Evolutionary conservation across 2,888 invertebrate species (phyloP), one percentile per base, ranked within the genome.

Genomic region (Deilephila elpenor): DNA sequence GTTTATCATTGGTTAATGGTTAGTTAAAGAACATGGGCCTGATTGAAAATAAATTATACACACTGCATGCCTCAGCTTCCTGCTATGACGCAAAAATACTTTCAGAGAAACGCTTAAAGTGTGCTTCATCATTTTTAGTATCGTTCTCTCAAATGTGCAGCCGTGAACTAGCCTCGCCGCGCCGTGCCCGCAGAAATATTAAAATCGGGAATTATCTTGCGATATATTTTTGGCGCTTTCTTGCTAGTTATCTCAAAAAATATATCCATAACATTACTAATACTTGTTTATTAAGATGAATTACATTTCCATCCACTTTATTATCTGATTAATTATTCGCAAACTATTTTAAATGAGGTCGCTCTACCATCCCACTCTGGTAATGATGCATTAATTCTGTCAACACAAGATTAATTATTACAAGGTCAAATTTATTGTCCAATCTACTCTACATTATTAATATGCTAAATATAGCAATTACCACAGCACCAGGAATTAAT

Each of bases 381-480:
- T 71, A 75, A 76, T 77, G 79, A 79, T 79, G 77, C 78, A 78
- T 74, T 77, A 77, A 67, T 80, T 77, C 74, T 82, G 87, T 88
- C 89, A 87, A 85, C 88, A 84, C 86, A 78, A 81, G 71, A 85
- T 82, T 88, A 89, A 86, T 85, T 82, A 86, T 85, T 82, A 77
- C 88, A 87, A 89, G 88, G 88, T 71, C 70, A 62, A 70, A 64
- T 71, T 71, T 75, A 76, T 78, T 80, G 75, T 70, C 51, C 74
- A 78, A 32, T 75, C 70, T 51, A 70, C 70, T 74, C 32, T 19
- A 59, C 56, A 61, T 59, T 72, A 14, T 71, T 64, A 70, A 34
- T 34, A 34, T 44, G 53, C 67, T 71, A 70, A 62, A 62, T 74
- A 74, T 75, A 82, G 75, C 78, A 56, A 70, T 62, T 71, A 61